Conservation (phyloP, 2,797 vertebrate species). For the Cheirogaleus major region DNA sequence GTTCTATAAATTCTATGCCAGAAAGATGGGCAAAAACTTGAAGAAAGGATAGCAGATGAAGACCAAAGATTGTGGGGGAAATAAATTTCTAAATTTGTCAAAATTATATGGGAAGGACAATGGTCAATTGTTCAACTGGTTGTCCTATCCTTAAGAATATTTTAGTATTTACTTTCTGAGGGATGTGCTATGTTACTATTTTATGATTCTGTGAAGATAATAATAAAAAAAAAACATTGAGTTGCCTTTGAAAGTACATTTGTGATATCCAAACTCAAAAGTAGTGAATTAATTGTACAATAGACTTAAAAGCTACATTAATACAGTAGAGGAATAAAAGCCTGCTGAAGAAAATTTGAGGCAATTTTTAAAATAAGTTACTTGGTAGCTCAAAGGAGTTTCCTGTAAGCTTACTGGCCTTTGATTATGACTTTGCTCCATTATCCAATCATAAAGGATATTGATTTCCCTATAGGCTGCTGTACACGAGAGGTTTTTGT, state of each 20-base stretch:
- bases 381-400: conserved; percentile 43
- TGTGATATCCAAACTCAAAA: background rate
- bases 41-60: conserved; percentile 2
- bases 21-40: background rate
- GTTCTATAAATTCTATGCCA: background rate
- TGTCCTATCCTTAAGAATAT: background rate
- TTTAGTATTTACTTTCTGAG: background rate
- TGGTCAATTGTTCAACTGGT: background rate
- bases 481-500: conserved; percentile 62
- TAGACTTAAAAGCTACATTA: background rate
- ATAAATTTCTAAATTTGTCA: conserved; percentile 3
- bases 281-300: background rate
- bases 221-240: background rate
- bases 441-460: conserved; percentile 49
- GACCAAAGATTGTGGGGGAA: background rate
- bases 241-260: background rate
- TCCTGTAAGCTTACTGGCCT: conserved; percentile 46
- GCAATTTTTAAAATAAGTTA: conserved; percentile 46
- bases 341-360: background rate
- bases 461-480: conserved; percentile 55
- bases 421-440: conserved; percentile 50
- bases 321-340: background rate
- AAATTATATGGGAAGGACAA: conserved; percentile 1
- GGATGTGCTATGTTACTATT: background rate
- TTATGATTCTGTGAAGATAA: background rate